Conservation (phyloP, 2,797 vertebrate genomes). For the Morelia viridis region DNA sequence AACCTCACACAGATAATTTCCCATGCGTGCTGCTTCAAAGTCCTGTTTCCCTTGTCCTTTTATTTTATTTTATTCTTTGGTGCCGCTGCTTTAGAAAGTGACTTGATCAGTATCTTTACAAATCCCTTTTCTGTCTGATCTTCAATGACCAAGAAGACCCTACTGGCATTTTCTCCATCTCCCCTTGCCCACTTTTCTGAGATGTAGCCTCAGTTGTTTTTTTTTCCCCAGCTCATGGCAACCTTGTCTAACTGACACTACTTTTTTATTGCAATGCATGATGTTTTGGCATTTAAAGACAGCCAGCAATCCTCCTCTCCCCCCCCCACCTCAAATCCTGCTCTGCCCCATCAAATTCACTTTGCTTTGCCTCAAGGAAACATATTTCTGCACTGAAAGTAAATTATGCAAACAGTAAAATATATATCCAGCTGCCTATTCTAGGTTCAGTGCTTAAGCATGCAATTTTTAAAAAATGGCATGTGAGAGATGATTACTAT, state of each 20-base stretch:
- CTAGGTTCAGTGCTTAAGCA: not conserved
- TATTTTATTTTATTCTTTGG: no score
- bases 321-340: not conserved
- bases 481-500: not conserved
- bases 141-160: slow-evolving; percentile 11
- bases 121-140: slow-evolving; percentile 11
- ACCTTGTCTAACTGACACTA: slow-evolving; percentile 10
- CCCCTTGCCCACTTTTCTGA: not conserved
- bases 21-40: not conserved
- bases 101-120: slow-evolving; percentile 11
- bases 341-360: not conserved
- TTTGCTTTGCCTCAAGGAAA: not conserved
- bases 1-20: not conserved
- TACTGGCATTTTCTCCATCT: slow-evolving; percentile 9
- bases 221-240: slow-evolving; percentile 39
- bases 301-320: not conserved
- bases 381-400: not conserved
- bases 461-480: not conserved
- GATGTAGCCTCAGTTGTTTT: slow-evolving; percentile 33
- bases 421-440: not conserved
- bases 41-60: not conserved
- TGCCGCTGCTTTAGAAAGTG: not conserved
- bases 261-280: slow-evolving; percentile 54
- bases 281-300: slow-evolving; percentile 18
- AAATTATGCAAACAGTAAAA: not conserved